Conservation (phyloP, 2,888 invertebrate genomes). For the Osmoderma eremita region DNA sequence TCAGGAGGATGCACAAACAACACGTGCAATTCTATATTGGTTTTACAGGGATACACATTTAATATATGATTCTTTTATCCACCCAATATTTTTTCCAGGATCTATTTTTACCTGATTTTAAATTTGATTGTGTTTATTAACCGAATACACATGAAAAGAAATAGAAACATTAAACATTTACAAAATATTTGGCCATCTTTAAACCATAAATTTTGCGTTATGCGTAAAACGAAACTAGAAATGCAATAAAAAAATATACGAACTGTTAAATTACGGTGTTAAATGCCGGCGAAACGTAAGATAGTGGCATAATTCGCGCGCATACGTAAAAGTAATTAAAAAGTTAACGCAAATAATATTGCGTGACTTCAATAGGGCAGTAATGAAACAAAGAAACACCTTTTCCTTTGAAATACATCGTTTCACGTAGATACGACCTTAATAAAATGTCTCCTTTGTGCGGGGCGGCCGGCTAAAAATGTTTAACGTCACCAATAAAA, state of each 20-base stretch:
- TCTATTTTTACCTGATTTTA: no score
- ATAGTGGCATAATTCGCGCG: constrained; percentile 6
- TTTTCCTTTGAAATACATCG: constrained; percentile 33
- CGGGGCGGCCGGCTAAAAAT: constrained; percentile 17
- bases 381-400: constrained; percentile 34
- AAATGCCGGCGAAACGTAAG: constrained; percentile 13
- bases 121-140: no score
- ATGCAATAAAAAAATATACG: background rate
- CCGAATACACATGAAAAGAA: no score
- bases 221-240: no score
- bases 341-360: constrained; percentile 27
- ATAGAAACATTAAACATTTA: no score
- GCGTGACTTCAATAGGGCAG: constrained; percentile 31
- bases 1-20: no score
- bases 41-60: no score
- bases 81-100: no score
- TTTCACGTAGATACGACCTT: constrained; percentile 20
- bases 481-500: constrained; percentile 35
- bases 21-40: no score
- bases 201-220: no score
- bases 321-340: constrained; percentile 26
- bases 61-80: no score
- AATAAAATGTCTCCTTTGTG: constrained; percentile 28
- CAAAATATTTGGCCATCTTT: no score
- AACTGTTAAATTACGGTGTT: constrained; percentile 15